Conservation (phyloP, 2,113 vertebrate species). For the Trochalopteron elliotii region DNA sequence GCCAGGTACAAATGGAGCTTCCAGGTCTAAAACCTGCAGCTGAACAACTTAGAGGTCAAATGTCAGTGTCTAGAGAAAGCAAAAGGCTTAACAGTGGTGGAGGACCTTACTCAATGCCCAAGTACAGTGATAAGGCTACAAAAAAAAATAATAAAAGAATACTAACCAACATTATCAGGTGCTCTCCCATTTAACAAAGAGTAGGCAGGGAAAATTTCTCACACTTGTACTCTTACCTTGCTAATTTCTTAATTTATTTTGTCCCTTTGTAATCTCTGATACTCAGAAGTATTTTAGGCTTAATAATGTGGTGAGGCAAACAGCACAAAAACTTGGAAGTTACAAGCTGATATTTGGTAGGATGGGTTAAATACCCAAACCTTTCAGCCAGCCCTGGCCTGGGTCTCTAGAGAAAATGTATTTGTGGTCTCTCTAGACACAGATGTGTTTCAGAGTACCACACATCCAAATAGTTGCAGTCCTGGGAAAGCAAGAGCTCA, state of each 20-base stretch:
- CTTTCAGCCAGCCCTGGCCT: not conserved
- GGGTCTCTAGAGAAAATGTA: not conserved
- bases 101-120: not conserved
- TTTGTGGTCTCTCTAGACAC: not conserved
- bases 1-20: not conserved
- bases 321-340: not conserved
- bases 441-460: not conserved
- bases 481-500: not conserved
- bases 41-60: not conserved
- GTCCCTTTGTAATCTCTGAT: not conserved
- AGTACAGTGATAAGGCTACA: not conserved
- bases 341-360: not conserved
- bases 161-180: not conserved
- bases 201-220: not conserved
- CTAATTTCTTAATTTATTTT: not conserved
- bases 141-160: not conserved
- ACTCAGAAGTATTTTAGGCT: not conserved
- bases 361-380: not conserved
- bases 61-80: not conserved
- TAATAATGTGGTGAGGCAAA: not conserved
- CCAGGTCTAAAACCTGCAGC: not conserved
- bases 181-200: not conserved
- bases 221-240: not conserved
- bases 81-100: not conserved
- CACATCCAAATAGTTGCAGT: fast-evolving